phyloP scores from a whole-genome alignment of 2,888 invertebrate species.

The Sepioteuthis lessoniana region DNA sequence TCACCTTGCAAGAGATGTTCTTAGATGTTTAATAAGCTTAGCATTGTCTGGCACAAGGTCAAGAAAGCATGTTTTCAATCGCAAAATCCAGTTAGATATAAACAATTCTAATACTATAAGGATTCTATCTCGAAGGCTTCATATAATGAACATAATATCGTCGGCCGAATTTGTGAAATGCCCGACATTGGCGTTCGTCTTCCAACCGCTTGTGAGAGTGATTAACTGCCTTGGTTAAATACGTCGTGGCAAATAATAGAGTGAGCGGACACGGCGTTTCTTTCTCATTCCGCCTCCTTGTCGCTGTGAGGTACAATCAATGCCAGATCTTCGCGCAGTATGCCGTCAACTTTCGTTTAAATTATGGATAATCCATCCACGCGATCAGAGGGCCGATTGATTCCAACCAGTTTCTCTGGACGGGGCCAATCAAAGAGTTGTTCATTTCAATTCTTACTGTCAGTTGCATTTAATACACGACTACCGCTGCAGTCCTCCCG shows the following conservation, averaged over 20 bases:
- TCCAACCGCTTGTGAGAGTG: background rate
- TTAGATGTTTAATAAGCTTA: too few species aligned
- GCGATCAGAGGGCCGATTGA: conserved; percentile 25
- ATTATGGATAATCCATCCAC: conserved; percentile 21
- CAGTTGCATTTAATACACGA: background rate
- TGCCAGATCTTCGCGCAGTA: background rate
- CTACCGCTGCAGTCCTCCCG: background rate
- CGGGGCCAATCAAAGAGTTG: conserved; percentile 33
- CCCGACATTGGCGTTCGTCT: background rate
- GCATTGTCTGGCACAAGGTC: too few species aligned
- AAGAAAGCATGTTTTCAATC: too few species aligned
- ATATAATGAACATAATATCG: background rate
- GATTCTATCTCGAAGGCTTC: background rate
- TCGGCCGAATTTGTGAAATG: background rate
- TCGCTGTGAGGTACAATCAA: conserved; percentile 9
- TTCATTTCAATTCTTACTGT: conserved; percentile 23
- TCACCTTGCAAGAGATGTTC: too few species aligned
- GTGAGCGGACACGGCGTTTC: background rate
- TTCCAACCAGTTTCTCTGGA: background rate
- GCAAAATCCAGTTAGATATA: background rate
- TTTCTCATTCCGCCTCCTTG: background rate
- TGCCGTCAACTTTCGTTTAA: background rate
- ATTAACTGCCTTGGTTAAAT: conserved; percentile 9
- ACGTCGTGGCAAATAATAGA: background rate
- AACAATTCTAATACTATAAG: background rate